phyloP scores from a whole-genome alignment of 2,888 invertebrate species.

The Disparrhopalites patrizii region DNA sequence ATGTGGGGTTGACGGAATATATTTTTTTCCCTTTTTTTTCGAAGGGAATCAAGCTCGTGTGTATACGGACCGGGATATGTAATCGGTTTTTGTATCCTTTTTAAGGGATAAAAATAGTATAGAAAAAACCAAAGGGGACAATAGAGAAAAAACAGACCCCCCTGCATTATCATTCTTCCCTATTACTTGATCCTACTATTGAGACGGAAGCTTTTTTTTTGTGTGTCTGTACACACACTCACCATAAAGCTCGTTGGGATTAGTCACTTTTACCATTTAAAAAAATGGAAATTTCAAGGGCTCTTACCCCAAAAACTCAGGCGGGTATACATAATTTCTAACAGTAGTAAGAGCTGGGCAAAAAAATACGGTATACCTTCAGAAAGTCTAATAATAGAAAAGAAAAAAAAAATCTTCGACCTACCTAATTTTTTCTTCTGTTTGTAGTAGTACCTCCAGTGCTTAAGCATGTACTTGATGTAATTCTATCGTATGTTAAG shows the following conservation, averaged over 20 bases:
- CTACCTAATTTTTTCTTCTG: too few relatives aligned
- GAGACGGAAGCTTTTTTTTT: neutral
- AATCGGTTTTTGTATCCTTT: neutral
- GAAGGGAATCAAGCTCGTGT: too few relatives aligned
- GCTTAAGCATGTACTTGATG: too few relatives aligned
- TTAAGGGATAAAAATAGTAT: conserved; percentile 21
- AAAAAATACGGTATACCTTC: too few relatives aligned
- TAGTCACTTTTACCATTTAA: conserved; percentile 25
- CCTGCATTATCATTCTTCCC: conserved; percentile 10
- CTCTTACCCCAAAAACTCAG: conserved; percentile 2
- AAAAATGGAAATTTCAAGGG: conserved; percentile 26
- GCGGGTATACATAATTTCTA: neutral
- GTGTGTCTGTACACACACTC: neutral
- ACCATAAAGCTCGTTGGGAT: conserved; percentile 7
- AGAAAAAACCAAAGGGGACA: conserved; percentile 3
- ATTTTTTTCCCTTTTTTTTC: too few relatives aligned
- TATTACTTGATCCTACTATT: conserved; percentile 2
- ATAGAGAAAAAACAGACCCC: conserved; percentile 26
- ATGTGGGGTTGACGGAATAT: too few relatives aligned
- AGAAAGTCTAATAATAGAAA: too few relatives aligned
- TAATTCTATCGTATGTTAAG: too few relatives aligned
- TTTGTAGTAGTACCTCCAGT: too few relatives aligned
- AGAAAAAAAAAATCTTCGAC: too few relatives aligned
- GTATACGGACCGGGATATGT: conserved; percentile 2
- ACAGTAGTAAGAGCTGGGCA: too few relatives aligned